Conservation (phyloP, 2,797 vertebrate species). For the Echeneis naucrates region DNA sequence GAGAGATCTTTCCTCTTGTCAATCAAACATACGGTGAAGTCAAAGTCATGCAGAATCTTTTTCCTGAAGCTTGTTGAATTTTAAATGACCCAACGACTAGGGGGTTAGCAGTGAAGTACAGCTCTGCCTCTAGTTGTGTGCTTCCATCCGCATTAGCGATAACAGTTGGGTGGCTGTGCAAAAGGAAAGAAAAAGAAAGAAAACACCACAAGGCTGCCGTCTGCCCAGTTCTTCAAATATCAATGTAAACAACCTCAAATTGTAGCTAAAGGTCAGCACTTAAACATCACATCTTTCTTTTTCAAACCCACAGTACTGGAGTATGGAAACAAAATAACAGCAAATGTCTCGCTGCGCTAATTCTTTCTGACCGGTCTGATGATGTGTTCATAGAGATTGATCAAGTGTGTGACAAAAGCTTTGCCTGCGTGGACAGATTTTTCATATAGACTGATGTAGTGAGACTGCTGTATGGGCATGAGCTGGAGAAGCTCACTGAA, state of each 20-base stretch:
- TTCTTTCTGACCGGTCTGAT: constrained; percentile 33
- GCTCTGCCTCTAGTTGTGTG: constrained; percentile 1
- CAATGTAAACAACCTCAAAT: constrained; percentile 37
- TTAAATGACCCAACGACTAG: constrained; percentile 27
- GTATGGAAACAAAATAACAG: constrained; percentile 6
- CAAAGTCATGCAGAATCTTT: constrained; percentile 3
- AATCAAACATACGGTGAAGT: neutral
- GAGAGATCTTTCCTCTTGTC: neutral
- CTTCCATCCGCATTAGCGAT: constrained; percentile 7
- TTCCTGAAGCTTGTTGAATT: constrained; percentile 24
- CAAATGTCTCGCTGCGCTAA: constrained; percentile 14
- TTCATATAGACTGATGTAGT: constrained; percentile 26
- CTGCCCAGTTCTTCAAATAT: constrained; percentile 30
- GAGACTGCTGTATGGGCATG: constrained; percentile 12
- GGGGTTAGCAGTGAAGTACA: constrained; percentile 28
- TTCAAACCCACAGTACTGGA: neutral
- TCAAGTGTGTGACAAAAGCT: constrained; percentile 29
- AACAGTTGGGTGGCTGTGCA: neutral
- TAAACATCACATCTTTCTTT: constrained; percentile 17
- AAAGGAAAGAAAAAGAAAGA: neutral
- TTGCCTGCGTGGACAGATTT: constrained; percentile 28
- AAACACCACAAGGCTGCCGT: neutral
- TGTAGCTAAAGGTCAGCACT: constrained; percentile 40
- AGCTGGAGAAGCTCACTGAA: constrained; percentile 13
- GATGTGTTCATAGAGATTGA: constrained; percentile 28